These are phyloP conservation scores for Luffia ferchaultella DNA, from an alignment of 2,888 invertebrate species.

Conservation along the genomic window DNA sequence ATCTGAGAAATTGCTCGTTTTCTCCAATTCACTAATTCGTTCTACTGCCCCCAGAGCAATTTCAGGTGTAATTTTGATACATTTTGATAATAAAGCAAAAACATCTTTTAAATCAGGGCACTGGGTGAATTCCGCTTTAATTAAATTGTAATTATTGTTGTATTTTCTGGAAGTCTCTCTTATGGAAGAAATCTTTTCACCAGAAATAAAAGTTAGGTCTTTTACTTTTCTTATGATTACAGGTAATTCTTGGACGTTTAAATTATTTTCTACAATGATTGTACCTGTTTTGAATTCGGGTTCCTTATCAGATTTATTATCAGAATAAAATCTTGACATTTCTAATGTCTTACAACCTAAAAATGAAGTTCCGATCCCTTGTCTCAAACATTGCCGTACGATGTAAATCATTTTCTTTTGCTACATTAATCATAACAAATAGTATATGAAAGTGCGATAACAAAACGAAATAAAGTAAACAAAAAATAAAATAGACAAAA, in stretches of 20 bases:
- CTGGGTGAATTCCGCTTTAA: conserved; percentile 52
- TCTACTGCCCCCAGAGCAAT: conserved; percentile 58
- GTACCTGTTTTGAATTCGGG: conserved; percentile 48
- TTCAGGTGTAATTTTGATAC: conserved; percentile 56
- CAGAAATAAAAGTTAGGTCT: conserved; percentile 35
- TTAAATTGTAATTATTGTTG: conserved; percentile 38
- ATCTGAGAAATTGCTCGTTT: conserved; percentile 24
- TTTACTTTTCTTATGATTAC: conserved; percentile 65
- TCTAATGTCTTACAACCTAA: conserved; percentile 12
- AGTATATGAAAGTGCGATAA: background rate
- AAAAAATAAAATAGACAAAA: background rate
- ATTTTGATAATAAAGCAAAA: conserved; percentile 51
- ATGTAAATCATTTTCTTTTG: background rate
- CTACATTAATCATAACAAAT: background rate
- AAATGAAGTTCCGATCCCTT: background rate
- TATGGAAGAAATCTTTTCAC: conserved; percentile 23
- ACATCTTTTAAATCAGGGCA: conserved; percentile 50
- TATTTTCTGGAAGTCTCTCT: conserved; percentile 24
- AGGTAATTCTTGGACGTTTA: conserved; percentile 73
- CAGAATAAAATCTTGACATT: background rate
- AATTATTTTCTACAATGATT: conserved; percentile 72
- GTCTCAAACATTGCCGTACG: background rate
- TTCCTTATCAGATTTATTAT: conserved; percentile 12
- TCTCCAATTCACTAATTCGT: conserved; percentile 50
- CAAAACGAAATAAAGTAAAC: background rate